phyloP scores from a whole-genome alignment of 2,888 invertebrate species.

The Thumatha senex region DNA sequence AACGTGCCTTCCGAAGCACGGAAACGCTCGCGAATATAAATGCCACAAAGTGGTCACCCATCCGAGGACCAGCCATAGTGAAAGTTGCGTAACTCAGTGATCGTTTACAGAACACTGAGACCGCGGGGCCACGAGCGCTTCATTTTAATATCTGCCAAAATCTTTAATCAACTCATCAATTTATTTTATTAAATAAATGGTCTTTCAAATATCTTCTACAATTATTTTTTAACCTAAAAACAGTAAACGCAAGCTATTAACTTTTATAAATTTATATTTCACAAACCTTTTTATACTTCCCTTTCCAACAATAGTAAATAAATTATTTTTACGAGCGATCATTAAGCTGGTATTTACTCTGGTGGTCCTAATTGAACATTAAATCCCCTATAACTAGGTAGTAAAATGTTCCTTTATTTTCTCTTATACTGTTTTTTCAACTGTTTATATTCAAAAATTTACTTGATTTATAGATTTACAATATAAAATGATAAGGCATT shows the following conservation, averaged over 20 bases:
- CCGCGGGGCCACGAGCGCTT: too few relatives aligned
- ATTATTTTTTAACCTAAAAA: neutral
- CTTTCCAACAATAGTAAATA: slow-evolving; percentile 39
- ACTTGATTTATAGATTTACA: slow-evolving; percentile 19
- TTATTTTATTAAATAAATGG: too few relatives aligned
- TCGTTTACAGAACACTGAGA: too few relatives aligned
- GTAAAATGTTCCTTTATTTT: slow-evolving; percentile 23
- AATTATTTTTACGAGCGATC: slow-evolving; percentile 44
- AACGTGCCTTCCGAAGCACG: too few relatives aligned
- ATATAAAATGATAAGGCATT: slow-evolving; percentile 5
- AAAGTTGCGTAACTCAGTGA: too few relatives aligned
- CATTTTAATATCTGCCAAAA: too few relatives aligned
- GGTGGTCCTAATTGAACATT: slow-evolving; percentile 38
- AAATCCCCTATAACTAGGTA: slow-evolving; percentile 38
- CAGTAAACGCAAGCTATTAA: neutral
- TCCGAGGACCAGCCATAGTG: too few relatives aligned
- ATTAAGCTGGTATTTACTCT: slow-evolving; percentile 39
- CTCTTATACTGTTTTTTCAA: slow-evolving; percentile 16
- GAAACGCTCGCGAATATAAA: too few relatives aligned
- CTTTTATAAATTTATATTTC: neutral
- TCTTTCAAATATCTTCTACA: too few relatives aligned
- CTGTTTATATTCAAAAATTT: slow-evolving; percentile 12
- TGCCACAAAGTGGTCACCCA: too few relatives aligned
- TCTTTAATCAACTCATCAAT: too few relatives aligned
- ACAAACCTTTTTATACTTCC: neutral